Conservation (phyloP, 2,888 invertebrate species). For the Lydus trimaculatus region DNA sequence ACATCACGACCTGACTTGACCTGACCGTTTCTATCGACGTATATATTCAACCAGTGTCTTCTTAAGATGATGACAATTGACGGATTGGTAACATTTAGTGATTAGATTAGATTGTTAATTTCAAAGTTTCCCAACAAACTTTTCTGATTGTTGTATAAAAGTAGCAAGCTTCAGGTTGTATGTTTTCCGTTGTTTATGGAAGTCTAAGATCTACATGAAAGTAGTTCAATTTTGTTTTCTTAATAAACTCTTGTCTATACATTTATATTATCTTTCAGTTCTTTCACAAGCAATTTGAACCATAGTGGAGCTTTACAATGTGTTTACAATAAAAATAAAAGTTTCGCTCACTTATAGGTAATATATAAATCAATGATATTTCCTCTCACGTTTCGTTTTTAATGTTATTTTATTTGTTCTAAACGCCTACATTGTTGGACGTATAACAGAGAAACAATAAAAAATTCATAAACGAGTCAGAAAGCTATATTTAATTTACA, state of each 20-base stretch:
- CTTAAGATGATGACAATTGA: background rate
- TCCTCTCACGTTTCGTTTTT: background rate
- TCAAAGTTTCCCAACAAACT: background rate
- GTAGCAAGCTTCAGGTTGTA: background rate
- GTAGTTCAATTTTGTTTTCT: background rate
- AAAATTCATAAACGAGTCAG: background rate
- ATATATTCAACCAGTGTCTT: background rate
- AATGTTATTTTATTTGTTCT: background rate
- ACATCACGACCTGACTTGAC: background rate
- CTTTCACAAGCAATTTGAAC: background rate
- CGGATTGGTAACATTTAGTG: too few relatives aligned
- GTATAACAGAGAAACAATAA: background rate
- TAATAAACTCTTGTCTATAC: background rate
- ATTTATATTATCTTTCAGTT: background rate
- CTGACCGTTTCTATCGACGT: too few relatives aligned
- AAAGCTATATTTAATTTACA: background rate
- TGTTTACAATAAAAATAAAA: background rate
- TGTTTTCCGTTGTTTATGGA: background rate
- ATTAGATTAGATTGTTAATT: background rate
- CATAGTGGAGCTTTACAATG: background rate
- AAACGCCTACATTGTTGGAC: background rate
- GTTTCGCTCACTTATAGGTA: too few relatives aligned
- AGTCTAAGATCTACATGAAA: background rate
- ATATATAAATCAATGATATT: background rate
- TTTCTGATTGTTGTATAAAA: background rate